Conservation (phyloP, 1,140 invertebrate genomes). For the Eubasilissa regina region DNA sequence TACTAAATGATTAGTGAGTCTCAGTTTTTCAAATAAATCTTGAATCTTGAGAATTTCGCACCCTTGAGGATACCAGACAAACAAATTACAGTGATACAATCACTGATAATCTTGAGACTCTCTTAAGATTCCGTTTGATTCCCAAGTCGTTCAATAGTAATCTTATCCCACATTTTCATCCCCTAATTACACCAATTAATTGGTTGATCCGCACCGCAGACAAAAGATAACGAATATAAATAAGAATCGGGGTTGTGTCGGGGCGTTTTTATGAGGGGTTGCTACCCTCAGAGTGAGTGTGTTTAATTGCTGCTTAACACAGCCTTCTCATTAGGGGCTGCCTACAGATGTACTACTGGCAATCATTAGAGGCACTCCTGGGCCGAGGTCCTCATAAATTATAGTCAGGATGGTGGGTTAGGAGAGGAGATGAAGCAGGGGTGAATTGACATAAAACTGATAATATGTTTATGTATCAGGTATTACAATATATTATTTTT, state of each 20-base stretch:
- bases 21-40: too few relatives aligned
- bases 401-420: conserved; percentile 20
- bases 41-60: too few relatives aligned
- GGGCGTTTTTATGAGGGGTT: conserved; percentile 37
- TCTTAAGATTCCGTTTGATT: neutral
- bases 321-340: conserved; percentile 40
- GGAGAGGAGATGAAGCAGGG: neutral
- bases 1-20: too few relatives aligned
- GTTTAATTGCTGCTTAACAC: conserved; percentile 41
- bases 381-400: conserved; percentile 44
- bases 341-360: conserved; percentile 11
- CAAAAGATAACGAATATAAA: conserved; percentile 41
- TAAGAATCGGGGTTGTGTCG: conserved; percentile 36
- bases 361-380: conserved; percentile 44
- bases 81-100: too few relatives aligned
- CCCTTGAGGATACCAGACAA: too few relatives aligned
- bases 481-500: too few relatives aligned
- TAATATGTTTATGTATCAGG: too few relatives aligned
- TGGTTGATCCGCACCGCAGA: conserved; percentile 28
- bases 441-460: too few relatives aligned
- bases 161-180: conserved; percentile 29
- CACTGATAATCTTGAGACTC: conserved; percentile 1
- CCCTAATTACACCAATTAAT: conserved; percentile 28
- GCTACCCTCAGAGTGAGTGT: conserved; percentile 31
- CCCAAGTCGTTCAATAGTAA: conserved; percentile 10